These are phyloP conservation scores for Eilema depressum DNA, from an alignment of 2,888 invertebrate species.

Conservation along the genomic window DNA sequence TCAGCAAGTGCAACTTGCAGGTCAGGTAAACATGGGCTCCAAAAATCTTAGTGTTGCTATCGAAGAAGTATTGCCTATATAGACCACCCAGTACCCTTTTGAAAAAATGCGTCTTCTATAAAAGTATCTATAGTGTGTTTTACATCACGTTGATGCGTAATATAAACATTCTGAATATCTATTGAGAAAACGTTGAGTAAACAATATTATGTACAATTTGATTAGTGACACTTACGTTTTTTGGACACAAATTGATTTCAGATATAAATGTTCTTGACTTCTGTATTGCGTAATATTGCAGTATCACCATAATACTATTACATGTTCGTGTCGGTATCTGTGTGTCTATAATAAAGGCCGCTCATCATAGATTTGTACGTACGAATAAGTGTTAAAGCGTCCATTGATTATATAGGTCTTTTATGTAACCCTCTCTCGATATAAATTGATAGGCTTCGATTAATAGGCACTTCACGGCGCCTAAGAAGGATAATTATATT, in stretches of 20 bases:
- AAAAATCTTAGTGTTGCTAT: too few species aligned
- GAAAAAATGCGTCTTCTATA: too few species aligned
- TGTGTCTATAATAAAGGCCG: not conserved
- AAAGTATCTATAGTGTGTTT: not conserved
- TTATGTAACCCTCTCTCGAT: not conserved
- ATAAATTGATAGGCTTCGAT: slow-evolving; percentile 20
- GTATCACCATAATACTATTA: not conserved
- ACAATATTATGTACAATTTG: not conserved
- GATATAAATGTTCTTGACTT: not conserved
- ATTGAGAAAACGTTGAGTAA: not conserved
- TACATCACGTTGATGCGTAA: not conserved
- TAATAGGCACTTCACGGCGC: slow-evolving; percentile 26
- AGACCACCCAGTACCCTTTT: too few species aligned
- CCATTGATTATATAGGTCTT: not conserved
- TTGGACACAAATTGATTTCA: not conserved
- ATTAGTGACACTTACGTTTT: not conserved
- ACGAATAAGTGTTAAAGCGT: not conserved
- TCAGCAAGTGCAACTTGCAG: too few species aligned
- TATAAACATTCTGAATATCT: not conserved
- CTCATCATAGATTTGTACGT: not conserved
- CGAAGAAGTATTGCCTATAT: too few species aligned
- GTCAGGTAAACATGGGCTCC: too few species aligned
- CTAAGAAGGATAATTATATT: slow-evolving; percentile 32
- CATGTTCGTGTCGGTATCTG: not conserved
- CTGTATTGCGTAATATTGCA: not conserved